These are phyloP conservation scores for Lynx canadensis DNA, from an alignment of 2,113 vertebrate genomes.

Conservation along the genomic window DNA sequence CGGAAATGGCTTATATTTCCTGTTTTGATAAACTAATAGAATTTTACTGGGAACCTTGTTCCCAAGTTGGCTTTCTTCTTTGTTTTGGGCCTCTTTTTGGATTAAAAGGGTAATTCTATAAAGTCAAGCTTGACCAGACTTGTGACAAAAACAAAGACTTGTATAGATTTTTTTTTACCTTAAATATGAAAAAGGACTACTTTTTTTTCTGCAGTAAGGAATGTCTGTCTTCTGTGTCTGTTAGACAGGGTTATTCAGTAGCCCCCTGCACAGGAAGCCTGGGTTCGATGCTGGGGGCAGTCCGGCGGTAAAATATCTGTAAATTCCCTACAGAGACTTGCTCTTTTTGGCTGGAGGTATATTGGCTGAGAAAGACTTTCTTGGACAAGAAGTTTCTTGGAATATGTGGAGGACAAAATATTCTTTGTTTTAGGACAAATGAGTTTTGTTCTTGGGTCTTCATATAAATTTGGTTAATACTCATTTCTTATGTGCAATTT, in stretches of 20 bases:
- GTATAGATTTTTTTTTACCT: conserved; percentile 34
- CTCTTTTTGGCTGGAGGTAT: conserved; percentile 82
- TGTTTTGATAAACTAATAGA: conserved; percentile 82
- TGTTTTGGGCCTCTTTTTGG: conserved; percentile 53
- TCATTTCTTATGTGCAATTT: conserved; percentile 39
- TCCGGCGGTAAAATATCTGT: conserved; percentile 19
- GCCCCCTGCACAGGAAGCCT: conserved; percentile 27
- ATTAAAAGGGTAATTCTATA: conserved; percentile 62
- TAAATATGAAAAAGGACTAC: conserved; percentile 62
- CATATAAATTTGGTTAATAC: conserved; percentile 57
- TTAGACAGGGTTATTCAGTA: not conserved
- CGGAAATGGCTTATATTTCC: conserved; percentile 88
- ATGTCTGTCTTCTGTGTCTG: conserved; percentile 36
- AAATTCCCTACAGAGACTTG: conserved; percentile 80
- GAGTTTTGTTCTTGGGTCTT: conserved; percentile 72
- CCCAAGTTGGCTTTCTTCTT: conserved; percentile 78
- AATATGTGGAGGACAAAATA: conserved; percentile 64
- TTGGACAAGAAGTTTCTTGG: conserved; percentile 56
- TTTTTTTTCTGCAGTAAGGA: conserved; percentile 55
- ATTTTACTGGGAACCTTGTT: conserved; percentile 78
- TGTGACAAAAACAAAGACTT: conserved; percentile 17
- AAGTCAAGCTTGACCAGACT: conserved; percentile 61
- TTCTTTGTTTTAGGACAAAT: conserved; percentile 72
- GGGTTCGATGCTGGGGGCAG: conserved; percentile 28
- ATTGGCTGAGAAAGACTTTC: conserved; percentile 80